Evolutionary conservation across 2,888 invertebrate genomes (phyloP).

Genomic region (Nomada lathburiana): DNA sequence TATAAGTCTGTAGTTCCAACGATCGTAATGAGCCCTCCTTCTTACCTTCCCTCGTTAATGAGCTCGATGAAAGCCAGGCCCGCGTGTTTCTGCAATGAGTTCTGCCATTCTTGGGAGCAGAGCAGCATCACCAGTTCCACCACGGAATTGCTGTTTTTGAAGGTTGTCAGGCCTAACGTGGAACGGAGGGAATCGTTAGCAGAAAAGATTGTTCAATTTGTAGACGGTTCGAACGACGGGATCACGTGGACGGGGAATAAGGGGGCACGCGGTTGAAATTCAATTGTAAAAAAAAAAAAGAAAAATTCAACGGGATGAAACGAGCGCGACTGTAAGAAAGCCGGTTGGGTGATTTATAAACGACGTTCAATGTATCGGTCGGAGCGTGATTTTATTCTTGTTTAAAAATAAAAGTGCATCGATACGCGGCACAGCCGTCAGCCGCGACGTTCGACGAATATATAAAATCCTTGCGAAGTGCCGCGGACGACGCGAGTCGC

Average conservation of each 20-base stretch:
- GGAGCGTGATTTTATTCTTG: constrained; percentile 16
- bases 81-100: constrained; percentile 99
- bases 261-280: constrained; percentile 10
- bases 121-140: constrained; percentile 99
- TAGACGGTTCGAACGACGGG: background rate
- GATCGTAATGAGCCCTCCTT: constrained; percentile 48
- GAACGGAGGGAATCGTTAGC: constrained; percentile 39
- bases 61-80: constrained; percentile 99
- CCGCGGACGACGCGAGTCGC: constrained; percentile 46
- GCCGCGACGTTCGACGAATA: constrained; percentile 73
- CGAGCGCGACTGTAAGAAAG: background rate
- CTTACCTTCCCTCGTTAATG: constrained; percentile 96
- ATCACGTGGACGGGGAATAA: background rate
- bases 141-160: constrained; percentile 98
- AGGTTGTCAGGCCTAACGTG: constrained; percentile 93
- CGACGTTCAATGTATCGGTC: constrained; percentile 52
- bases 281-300: constrained; percentile 32
- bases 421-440: constrained; percentile 69
- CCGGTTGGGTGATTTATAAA: constrained; percentile 57
- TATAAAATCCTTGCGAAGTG: constrained; percentile 70
- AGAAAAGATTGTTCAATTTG: background rate
- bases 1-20: constrained; percentile 51
- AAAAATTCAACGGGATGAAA: background rate
- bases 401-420: constrained; percentile 74
- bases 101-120: constrained; percentile 99